phyloP scores from a whole-genome alignment of 2,888 invertebrate species.

The Lasiommata megera region DNA sequence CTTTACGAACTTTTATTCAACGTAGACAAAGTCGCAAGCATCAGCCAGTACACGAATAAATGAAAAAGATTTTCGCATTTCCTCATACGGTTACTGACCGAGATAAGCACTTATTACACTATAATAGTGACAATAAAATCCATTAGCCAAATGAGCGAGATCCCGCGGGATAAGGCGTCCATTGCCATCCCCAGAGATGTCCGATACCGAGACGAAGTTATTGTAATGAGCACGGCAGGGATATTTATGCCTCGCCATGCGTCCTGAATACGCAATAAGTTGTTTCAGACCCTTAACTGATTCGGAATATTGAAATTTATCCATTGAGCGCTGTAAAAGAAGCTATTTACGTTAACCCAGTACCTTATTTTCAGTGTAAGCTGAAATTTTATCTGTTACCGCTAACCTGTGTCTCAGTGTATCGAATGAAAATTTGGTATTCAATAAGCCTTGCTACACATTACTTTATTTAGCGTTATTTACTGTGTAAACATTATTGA shows the following conservation, averaged over 20 bases:
- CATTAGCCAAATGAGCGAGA: slow-evolving; percentile 69
- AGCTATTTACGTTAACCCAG: slow-evolving; percentile 2
- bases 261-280: slow-evolving; percentile 71
- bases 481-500: slow-evolving; percentile 54
- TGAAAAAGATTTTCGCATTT: neutral
- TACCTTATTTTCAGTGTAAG: slow-evolving; percentile 21
- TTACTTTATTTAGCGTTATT: slow-evolving; percentile 52
- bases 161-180: slow-evolving; percentile 66
- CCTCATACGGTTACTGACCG: neutral
- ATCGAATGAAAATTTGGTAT: slow-evolving; percentile 44
- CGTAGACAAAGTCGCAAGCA: neutral
- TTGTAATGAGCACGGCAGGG: slow-evolving; percentile 77
- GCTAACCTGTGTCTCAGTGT: slow-evolving; percentile 6
- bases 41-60: neutral
- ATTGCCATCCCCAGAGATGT: slow-evolving; percentile 60
- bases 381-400: neutral
- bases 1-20: too few species aligned
- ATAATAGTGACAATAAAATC: slow-evolving; percentile 42
- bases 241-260: slow-evolving; percentile 76
- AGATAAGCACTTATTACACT: slow-evolving; percentile 7
- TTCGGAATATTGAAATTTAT: slow-evolving; percentile 20
- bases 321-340: slow-evolving; percentile 21
- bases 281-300: slow-evolving; percentile 32
- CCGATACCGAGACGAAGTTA: slow-evolving; percentile 61
- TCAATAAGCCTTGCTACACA: slow-evolving; percentile 51